phyloP scores from a whole-genome alignment of 1,140 invertebrate genomes.

The Microvelia longipes region DNA sequence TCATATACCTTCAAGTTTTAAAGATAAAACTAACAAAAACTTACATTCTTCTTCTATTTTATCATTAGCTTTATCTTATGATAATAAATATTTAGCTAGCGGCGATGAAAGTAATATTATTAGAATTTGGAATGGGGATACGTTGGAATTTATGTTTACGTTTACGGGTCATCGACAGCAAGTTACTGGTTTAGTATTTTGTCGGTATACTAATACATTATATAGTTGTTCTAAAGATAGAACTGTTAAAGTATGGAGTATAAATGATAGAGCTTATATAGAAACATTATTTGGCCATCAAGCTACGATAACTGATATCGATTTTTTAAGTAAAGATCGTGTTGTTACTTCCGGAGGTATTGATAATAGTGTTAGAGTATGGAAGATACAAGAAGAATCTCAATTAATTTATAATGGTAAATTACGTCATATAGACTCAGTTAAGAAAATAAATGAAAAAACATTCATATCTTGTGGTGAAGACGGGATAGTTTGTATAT shows the following conservation, averaged over 20 bases:
- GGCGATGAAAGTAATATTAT: conserved; percentile 53
- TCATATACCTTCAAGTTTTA: conserved; percentile 24
- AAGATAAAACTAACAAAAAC: conserved; percentile 19
- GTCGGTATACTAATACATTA: conserved; percentile 71
- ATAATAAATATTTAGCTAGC: conserved; percentile 68
- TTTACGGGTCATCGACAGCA: conserved; percentile 62
- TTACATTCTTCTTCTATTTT: conserved; percentile 43
- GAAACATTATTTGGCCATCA: conserved; percentile 93
- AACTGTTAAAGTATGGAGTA: conserved; percentile 81
- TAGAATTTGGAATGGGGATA: conserved; percentile 73
- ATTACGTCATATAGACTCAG: conserved; percentile 64
- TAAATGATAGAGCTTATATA: conserved; percentile 89
- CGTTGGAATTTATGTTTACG: conserved; percentile 59
- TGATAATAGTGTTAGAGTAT: conserved; percentile 72
- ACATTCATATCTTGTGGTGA: conserved; percentile 80
- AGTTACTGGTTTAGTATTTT: conserved; percentile 68
- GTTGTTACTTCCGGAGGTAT: conserved; percentile 77
- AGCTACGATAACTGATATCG: conserved; percentile 71
- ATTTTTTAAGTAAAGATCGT: conserved; percentile 65
- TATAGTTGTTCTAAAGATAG: conserved; percentile 59
- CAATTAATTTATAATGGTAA: conserved; percentile 83
- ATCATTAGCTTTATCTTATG: conserved; percentile 62
- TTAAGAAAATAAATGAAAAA: conserved; percentile 79
- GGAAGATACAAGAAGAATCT: conserved; percentile 93
- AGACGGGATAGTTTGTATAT: conserved; percentile 74